These are phyloP conservation scores for Zaprionus inermis DNA, from an alignment of 1,140 invertebrate genomes.

Conservation along the genomic window DNA sequence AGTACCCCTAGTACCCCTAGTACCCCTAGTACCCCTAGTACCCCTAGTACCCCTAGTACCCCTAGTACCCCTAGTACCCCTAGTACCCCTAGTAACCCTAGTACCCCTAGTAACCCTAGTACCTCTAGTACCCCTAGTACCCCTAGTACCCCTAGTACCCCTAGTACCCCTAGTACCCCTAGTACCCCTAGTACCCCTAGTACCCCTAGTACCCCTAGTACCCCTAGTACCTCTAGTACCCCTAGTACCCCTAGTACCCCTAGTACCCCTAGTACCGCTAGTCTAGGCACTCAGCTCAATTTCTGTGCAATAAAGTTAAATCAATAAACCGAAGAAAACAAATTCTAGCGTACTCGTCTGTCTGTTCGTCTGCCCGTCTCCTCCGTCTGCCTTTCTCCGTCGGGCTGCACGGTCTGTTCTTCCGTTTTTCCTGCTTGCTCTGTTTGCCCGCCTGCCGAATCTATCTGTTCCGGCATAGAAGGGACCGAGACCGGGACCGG, in stretches of 20 bases:
- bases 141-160: too few relatives aligned
- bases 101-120: too few relatives aligned
- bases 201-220: neutral
- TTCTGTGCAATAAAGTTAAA: conserved; percentile 67
- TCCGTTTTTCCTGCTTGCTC: conserved; percentile 3
- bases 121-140: too few relatives aligned
- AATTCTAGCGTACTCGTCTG: conserved; percentile 56
- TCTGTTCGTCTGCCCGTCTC: conserved; percentile 17
- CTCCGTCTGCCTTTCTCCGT: neutral
- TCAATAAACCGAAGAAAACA: conserved; percentile 72
- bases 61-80: too few relatives aligned
- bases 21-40: too few relatives aligned
- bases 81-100: too few relatives aligned
- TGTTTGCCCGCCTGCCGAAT: conserved; percentile 2
- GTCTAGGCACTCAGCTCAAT: conserved; percentile 29
- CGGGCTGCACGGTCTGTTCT: conserved; percentile 3
- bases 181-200: too few relatives aligned
- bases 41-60: too few relatives aligned
- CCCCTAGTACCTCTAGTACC: neutral
- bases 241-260: too few relatives aligned
- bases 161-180: too few relatives aligned
- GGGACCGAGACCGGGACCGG: neutral
- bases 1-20: too few relatives aligned
- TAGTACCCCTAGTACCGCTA: too few relatives aligned
- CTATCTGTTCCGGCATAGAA: conserved; percentile 13